These are phyloP conservation scores for Meloidogyne exigua DNA, from an alignment of 1,140 invertebrate genomes.

Conservation along the genomic window DNA sequence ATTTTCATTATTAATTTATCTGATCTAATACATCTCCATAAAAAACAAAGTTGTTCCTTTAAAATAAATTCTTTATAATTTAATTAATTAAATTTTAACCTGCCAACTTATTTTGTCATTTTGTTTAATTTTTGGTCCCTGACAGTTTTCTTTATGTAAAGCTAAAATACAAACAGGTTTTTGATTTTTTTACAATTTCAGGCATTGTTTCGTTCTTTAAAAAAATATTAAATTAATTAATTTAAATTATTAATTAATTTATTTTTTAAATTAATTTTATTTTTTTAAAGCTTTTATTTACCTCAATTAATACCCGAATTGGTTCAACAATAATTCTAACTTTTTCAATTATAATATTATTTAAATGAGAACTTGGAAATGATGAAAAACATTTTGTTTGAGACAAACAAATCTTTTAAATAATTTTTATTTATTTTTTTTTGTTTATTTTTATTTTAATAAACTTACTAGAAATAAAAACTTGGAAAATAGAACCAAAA, in stretches of 20 bases:
- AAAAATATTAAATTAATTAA: not conserved
- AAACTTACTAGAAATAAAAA: not conserved
- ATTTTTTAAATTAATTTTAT: not conserved
- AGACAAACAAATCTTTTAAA: constrained; percentile 5
- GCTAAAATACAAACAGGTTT: constrained; percentile 26
- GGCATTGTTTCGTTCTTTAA: not conserved
- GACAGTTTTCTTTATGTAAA: constrained; percentile 35
- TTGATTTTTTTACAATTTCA: not conserved
- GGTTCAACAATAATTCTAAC: constrained; percentile 34
- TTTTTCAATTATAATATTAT: constrained; percentile 7
- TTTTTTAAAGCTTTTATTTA: constrained; percentile 9
- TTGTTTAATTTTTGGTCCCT: constrained; percentile 21
- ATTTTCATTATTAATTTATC: constrained; percentile 43
- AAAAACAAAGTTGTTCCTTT: not conserved
- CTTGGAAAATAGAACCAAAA: not conserved
- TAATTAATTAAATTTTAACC: constrained; percentile 33
- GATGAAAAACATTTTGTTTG: constrained; percentile 6
- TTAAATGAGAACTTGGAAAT: not conserved
- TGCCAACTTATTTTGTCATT: constrained; percentile 35
- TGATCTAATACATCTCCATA: constrained; percentile 20
- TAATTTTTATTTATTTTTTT: not conserved
- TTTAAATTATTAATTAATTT: not conserved
- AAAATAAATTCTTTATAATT: not conserved
- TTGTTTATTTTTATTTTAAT: not conserved
- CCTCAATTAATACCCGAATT: constrained; percentile 21